Percentiles rank a stretch among this genome's conserved stretches.
phyloP scores from a whole-genome alignment of 2,888 invertebrate genomes.

The Pheosia gnoma region DNA sequence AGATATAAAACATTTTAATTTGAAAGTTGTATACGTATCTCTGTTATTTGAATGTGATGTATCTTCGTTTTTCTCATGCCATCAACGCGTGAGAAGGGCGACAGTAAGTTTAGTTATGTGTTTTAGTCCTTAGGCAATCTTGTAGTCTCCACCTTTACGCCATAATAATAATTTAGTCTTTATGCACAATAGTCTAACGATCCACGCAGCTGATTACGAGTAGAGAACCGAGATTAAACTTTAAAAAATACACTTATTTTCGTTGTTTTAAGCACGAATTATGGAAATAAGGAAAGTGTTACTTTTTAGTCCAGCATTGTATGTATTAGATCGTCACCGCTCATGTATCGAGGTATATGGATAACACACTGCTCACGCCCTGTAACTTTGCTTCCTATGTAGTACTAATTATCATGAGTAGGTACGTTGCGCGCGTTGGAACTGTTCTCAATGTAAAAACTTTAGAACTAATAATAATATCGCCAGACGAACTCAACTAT shows the following conservation, averaged over 20 bases:
- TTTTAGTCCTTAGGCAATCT: background rate
- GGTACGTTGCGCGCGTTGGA: slow-evolving; percentile 27
- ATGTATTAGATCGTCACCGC: slow-evolving; percentile 19
- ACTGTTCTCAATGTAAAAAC: background rate
- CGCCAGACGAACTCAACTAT: no score
- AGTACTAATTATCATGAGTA: slow-evolving; percentile 53
- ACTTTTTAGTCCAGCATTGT: slow-evolving; percentile 3
- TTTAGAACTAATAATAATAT: no score
- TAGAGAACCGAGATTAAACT: slow-evolving; percentile 19
- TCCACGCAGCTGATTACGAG: slow-evolving; percentile 32
- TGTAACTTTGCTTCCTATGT: slow-evolving; percentile 62
- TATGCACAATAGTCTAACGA: slow-evolving; percentile 28
- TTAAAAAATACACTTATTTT: slow-evolving; percentile 15
- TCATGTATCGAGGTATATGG: slow-evolving; percentile 7
- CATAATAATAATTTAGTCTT: slow-evolving; percentile 14
- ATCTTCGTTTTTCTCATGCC: no score
- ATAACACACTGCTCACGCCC: slow-evolving; percentile 19
- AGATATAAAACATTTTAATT: no score
- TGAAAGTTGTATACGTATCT: no score
- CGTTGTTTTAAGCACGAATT: slow-evolving; percentile 8
- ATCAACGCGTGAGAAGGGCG: no score
- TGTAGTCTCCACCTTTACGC: slow-evolving; percentile 15
- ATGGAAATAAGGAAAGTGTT: slow-evolving; percentile 6
- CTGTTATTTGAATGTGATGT: no score
- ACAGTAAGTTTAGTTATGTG: background rate